These are phyloP conservation scores for Dermolepida albohirtum DNA, from an alignment of 2,888 invertebrate species.

Conservation along the genomic window DNA sequence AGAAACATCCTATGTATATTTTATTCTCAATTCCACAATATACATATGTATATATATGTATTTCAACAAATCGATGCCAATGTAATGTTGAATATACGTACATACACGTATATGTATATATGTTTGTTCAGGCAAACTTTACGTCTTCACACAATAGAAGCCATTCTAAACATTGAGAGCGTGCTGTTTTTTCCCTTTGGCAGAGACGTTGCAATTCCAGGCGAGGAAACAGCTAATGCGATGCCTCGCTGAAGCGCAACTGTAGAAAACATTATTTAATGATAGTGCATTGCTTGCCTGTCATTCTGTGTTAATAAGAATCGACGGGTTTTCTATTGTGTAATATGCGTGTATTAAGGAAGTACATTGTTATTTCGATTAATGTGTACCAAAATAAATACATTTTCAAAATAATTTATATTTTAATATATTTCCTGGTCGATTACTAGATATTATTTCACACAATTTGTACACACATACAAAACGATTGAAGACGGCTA, in stretches of 20 bases:
- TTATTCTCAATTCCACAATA: background rate
- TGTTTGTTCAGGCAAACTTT: background rate
- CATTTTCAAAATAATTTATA: too few relatives aligned
- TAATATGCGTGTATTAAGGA: too few relatives aligned
- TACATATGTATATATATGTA: background rate
- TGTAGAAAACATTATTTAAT: constrained; percentile 24
- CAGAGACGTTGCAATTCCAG: constrained; percentile 11
- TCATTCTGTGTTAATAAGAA: background rate
- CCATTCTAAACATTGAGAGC: constrained; percentile 10
- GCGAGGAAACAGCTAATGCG: background rate
- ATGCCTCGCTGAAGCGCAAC: constrained; percentile 9
- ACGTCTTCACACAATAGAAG: constrained; percentile 15
- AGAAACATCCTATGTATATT: background rate
- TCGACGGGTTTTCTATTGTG: background rate
- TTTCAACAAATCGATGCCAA: constrained; percentile 24
- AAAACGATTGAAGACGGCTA: too few relatives aligned
- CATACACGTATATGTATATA: background rate
- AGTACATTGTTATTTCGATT: too few relatives aligned
- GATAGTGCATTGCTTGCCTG: background rate
- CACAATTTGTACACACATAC: too few relatives aligned
- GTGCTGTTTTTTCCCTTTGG: constrained; percentile 12
- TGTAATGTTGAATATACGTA: constrained; percentile 26
- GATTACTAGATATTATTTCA: too few relatives aligned
- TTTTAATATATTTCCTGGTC: too few relatives aligned
- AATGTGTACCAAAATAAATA: too few relatives aligned